Evolutionary conservation across 2,888 invertebrate species (phyloP).

Genomic region (Parochlus steinenii): DNA sequence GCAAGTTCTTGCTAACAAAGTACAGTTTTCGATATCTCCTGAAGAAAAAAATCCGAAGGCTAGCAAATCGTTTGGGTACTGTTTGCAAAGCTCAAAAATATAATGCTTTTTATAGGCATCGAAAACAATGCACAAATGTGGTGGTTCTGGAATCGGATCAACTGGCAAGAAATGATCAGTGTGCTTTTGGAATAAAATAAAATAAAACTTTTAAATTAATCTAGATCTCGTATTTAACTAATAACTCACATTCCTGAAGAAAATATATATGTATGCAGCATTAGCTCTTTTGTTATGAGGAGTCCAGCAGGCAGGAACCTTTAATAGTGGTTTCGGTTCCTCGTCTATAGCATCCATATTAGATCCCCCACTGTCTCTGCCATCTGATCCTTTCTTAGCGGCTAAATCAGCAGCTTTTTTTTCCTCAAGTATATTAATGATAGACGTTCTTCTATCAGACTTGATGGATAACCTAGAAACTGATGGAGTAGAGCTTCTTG

Average conservation of each 20-base stretch:
- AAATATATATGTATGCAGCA: not conserved
- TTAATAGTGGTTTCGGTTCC: not conserved
- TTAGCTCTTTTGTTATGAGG: constrained; percentile 1
- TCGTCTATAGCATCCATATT: too few relatives aligned
- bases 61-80: not conserved
- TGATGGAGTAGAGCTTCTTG: too few relatives aligned
- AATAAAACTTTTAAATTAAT: not conserved
- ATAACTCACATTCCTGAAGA: constrained; percentile 8
- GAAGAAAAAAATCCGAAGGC: constrained; percentile 26
- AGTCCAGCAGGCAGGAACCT: not conserved
- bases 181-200: constrained; percentile 3
- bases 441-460: too few relatives aligned
- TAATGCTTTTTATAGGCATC: not conserved
- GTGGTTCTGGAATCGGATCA: not conserved
- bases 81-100: not conserved
- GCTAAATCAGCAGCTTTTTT: too few relatives aligned
- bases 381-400: too few relatives aligned
- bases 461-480: too few relatives aligned
- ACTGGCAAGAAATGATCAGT: constrained; percentile 4
- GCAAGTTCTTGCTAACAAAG: constrained; percentile 42
- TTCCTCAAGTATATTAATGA: too few relatives aligned
- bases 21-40: constrained; percentile 38
- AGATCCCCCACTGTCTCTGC: too few relatives aligned
- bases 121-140: constrained; percentile 7
- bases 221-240: not conserved